Conservation (phyloP, 2,113 vertebrate genomes). For the Rostratula benghalensis region DNA sequence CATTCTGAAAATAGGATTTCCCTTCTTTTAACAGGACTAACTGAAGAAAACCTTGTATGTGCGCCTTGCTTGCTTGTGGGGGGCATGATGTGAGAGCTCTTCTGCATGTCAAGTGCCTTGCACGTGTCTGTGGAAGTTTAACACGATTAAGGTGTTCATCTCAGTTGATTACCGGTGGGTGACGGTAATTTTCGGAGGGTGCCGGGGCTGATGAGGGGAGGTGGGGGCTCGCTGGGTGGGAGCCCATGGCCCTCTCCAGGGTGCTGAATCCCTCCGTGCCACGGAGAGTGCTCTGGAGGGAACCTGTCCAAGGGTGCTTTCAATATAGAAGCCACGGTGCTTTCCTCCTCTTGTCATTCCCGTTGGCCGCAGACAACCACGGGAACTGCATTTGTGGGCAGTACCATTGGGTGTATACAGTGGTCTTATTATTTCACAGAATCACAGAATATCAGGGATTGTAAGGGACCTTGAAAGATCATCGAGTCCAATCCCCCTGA, state of each 20-base stretch:
- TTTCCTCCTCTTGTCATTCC: neutral
- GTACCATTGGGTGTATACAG: neutral
- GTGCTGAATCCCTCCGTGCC: neutral
- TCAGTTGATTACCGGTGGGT: no score
- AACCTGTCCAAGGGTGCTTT: accelerated
- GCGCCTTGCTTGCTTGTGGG: neutral
- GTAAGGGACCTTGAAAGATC: no score
- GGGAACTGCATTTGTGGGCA: neutral
- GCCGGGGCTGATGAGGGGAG: neutral
- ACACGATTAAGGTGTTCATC: neutral
- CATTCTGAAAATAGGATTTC: neutral
- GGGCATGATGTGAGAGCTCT: neutral
- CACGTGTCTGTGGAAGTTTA: neutral
- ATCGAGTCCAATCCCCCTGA: no score
- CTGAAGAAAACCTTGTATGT: neutral
- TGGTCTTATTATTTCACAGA: neutral
- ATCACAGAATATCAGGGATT: no score
- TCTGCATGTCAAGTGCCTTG: neutral
- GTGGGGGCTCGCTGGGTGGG: neutral
- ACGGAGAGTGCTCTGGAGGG: accelerated
- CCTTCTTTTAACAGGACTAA: neutral
- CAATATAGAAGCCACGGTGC: accelerated
- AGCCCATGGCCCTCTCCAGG: neutral
- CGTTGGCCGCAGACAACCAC: neutral
- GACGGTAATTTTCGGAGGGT: neutral